These are phyloP conservation scores for Pomatostomus ruficeps DNA, from an alignment of 2,113 vertebrate species.

Conservation along the genomic window DNA sequence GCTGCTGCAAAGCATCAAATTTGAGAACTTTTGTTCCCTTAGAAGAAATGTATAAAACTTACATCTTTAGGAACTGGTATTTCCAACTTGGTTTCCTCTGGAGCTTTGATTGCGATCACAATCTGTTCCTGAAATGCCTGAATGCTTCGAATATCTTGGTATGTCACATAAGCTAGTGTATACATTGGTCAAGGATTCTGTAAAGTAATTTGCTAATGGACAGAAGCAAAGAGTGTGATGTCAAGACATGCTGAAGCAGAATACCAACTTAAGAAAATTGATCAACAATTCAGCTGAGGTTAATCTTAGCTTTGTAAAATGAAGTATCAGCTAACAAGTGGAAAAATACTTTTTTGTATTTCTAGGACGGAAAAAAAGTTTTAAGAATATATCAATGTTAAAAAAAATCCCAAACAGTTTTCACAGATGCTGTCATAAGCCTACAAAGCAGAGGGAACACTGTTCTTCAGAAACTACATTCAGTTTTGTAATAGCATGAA, in stretches of 20 bases:
- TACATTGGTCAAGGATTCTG: conserved; percentile 67
- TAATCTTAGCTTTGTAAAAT: background rate
- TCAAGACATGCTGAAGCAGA: background rate
- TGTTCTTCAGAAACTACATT: background rate
- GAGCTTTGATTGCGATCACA: conserved; percentile 86
- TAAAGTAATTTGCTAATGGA: background rate
- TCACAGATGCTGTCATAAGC: background rate
- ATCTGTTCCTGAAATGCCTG: conserved; percentile 84
- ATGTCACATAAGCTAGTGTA: conserved; percentile 88
- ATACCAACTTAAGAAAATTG: background rate
- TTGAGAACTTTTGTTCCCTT: background rate
- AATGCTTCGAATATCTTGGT: conserved; percentile 81
- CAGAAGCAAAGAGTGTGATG: background rate
- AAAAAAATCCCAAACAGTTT: background rate
- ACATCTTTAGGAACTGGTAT: conserved; percentile 85
- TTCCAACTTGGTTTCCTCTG: conserved; percentile 88
- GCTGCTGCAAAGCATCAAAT: background rate
- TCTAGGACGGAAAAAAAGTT: background rate
- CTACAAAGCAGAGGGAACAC: background rate
- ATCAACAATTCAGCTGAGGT: background rate
- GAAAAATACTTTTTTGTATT: background rate
- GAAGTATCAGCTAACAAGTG: background rate
- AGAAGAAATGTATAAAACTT: background rate
- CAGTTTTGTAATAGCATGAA: background rate
- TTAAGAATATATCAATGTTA: background rate